A percentile compares a stretch with the other conserved stretches of the same genome.
phyloP scores from a whole-genome alignment of 2,797 vertebrate species.

The Lagorchestes hirsutus region DNA sequence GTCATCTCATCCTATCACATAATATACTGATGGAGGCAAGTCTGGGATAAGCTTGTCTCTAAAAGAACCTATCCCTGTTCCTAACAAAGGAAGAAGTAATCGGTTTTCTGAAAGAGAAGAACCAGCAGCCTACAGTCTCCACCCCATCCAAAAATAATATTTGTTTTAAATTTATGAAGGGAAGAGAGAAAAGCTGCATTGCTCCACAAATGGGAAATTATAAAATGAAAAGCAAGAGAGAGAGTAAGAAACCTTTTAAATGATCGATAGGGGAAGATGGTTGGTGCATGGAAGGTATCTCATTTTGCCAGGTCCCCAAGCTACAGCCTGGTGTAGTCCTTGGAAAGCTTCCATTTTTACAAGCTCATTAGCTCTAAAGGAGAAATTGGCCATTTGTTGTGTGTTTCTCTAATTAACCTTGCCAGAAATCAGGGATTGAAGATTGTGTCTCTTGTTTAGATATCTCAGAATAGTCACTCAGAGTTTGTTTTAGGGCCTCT shows the following conservation, averaged over 20 bases:
- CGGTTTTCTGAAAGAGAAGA: slow-evolving; percentile 52
- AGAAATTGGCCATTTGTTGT: slow-evolving; percentile 10
- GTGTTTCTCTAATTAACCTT: slow-evolving; percentile 28
- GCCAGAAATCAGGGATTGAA: slow-evolving; percentile 1
- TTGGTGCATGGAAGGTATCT: slow-evolving; percentile 15
- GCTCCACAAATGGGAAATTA: slow-evolving; percentile 50
- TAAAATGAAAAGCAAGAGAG: slow-evolving; percentile 8
- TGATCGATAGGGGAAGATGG: slow-evolving; percentile 29
- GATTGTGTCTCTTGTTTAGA: background rate
- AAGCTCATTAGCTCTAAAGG: background rate
- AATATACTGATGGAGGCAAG: background rate
- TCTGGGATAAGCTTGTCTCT: background rate
- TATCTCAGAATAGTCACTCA: background rate
- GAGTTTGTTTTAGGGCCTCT: slow-evolving; percentile 15
- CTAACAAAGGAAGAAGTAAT: slow-evolving; percentile 6
- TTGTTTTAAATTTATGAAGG: slow-evolving; percentile 55
- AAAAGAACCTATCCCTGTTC: background rate
- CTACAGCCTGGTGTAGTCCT: background rate
- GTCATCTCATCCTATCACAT: background rate
- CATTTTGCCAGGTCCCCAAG: background rate
- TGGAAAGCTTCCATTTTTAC: background rate
- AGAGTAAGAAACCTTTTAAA: slow-evolving; percentile 13
- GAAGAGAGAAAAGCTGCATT: slow-evolving; percentile 1
- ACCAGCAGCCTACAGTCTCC: background rate
- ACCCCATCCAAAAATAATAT: slow-evolving; percentile 29